Conservation (phyloP, 2,797 vertebrate species). For the Ctenochaetus hawaiiensis region DNA sequence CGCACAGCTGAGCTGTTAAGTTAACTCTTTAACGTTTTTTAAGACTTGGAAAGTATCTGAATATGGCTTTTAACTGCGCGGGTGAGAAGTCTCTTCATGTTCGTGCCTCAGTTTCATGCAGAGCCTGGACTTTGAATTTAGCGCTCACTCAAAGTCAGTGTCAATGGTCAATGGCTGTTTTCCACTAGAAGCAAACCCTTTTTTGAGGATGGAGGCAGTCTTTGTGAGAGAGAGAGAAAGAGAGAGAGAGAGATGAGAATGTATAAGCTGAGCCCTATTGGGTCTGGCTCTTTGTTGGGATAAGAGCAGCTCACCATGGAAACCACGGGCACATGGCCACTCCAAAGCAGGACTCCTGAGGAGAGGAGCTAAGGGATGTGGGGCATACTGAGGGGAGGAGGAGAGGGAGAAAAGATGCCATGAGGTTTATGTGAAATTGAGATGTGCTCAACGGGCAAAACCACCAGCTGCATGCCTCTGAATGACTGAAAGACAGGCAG, state of each 20-base stretch:
- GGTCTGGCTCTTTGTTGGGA: constrained; percentile 67
- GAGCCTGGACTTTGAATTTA: constrained; percentile 75
- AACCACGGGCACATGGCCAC: constrained; percentile 66
- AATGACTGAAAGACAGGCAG: constrained; percentile 12
- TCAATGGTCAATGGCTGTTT: constrained; percentile 36
- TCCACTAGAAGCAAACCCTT: constrained; percentile 22
- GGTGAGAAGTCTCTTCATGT: not conserved
- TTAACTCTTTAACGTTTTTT: not conserved
- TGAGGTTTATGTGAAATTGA: constrained; percentile 23
- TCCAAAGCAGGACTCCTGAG: constrained; percentile 54
- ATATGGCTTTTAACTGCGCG: not conserved
- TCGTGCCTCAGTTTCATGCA: constrained; percentile 14
- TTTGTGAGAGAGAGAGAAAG: not conserved
- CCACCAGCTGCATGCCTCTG: not conserved
- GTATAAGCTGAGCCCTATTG: constrained; percentile 48
- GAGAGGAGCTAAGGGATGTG: constrained; percentile 37
- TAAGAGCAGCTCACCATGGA: constrained; percentile 79
- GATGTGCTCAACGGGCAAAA: constrained; percentile 18
- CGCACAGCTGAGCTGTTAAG: constrained; percentile 23
- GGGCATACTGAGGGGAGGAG: not conserved
- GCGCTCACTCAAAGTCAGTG: constrained; percentile 45
- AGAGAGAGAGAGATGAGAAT: constrained; percentile 15
- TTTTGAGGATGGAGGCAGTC: constrained; percentile 22
- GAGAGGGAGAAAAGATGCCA: constrained; percentile 7
- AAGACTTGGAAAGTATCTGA: not conserved